Evolutionary conservation across 2,797 vertebrate genomes (phyloP).

Genomic region (Sphenodon punctatus): DNA sequence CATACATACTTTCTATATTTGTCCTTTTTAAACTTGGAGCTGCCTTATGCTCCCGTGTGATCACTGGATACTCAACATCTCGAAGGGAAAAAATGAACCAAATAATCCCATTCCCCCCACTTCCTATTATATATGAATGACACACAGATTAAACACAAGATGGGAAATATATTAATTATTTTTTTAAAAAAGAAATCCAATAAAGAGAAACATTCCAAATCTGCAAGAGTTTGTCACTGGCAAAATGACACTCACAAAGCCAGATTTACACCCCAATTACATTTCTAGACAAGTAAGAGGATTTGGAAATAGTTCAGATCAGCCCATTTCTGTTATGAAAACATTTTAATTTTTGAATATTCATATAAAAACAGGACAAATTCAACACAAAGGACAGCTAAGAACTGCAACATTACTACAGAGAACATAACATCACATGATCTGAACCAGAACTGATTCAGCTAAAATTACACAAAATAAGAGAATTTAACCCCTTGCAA

Average conservation of each 20-base stretch:
- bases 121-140: no score
- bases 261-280: background rate
- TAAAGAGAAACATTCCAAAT: no score
- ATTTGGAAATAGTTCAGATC: background rate
- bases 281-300: background rate
- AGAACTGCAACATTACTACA: background rate
- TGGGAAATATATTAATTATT: no score
- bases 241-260: no score
- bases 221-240: no score
- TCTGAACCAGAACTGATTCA: background rate
- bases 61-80: background rate
- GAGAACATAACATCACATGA: background rate
- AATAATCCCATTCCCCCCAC: no score
- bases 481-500: background rate
- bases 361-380: background rate
- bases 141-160: no score
- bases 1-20: background rate
- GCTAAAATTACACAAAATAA: background rate
- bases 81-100: background rate
- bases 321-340: background rate
- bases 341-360: background rate
- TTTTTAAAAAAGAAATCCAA: no score
- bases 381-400: background rate
- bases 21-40: background rate
- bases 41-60: background rate